Evolutionary conservation across 2,888 invertebrate genomes (phyloP).

Genomic region (Nematopogon swammerdamellus): DNA sequence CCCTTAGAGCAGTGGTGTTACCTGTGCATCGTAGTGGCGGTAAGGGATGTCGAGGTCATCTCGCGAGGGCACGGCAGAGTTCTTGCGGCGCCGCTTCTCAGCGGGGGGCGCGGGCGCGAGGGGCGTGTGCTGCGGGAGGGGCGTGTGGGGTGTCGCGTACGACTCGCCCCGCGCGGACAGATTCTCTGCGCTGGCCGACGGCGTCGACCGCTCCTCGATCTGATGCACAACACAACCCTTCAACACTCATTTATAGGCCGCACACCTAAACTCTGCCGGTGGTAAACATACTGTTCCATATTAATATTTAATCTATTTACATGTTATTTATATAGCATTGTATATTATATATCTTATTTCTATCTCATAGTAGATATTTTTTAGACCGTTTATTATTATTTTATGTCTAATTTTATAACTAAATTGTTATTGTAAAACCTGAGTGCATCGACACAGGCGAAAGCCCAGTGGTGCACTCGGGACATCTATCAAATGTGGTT

Average conservation of each 20-base stretch:
- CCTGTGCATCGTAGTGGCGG: conserved; percentile 35
- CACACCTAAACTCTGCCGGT: background rate
- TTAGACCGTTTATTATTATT: background rate
- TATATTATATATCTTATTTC: too few relatives aligned
- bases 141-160: conserved; percentile 40
- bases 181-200: conserved; percentile 47
- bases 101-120: conserved; percentile 24
- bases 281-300: too few relatives aligned
- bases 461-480: too few relatives aligned
- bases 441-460: too few relatives aligned
- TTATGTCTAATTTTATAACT: too few relatives aligned
- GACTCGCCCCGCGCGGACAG: conserved; percentile 37
- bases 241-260: too few relatives aligned
- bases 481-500: too few relatives aligned
- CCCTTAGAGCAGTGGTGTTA: conserved; percentile 9
- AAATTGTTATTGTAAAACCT: too few relatives aligned
- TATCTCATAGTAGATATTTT: too few relatives aligned
- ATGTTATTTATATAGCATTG: too few relatives aligned
- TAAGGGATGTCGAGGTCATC: conserved; percentile 39
- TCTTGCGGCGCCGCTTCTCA: conserved; percentile 47
- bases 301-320: too few relatives aligned
- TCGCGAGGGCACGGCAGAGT: conserved; percentile 31
- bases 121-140: conserved; percentile 19
- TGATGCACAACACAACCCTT: too few relatives aligned
- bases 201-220: conserved; percentile 48